Base-by-base conservation (phyloP, 2,797 vertebrate genomes). In the Typhlichthys eigenmanni region DNA sequence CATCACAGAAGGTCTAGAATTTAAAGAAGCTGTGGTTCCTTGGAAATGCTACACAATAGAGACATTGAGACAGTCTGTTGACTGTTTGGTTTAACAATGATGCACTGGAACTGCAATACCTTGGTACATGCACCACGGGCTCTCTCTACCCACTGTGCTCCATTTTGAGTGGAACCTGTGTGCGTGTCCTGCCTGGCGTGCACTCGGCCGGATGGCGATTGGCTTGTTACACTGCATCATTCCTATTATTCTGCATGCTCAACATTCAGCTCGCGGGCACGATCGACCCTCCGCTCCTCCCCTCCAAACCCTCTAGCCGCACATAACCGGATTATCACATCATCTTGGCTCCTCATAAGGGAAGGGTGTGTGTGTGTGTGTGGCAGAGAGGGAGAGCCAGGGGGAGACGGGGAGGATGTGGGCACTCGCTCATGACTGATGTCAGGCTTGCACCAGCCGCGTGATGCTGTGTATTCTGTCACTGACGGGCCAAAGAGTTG, bases 311-410 rank as follows among this genome's bases (percentile, higher is more conserved):
- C 73, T 59, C 68, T 75, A 80, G 67, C 55, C 53, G 64, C 48
- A 81, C 75, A 81, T 85, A 81, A 87, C 70, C 71, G 59, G 78
- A 84, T 88, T 78, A 86, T 68, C 62, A 54, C 72, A 68, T 68
- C 76, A 70, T 77, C 76, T 66, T 68, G 71, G 58, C 47, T 68
- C 63, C 68, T 62, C 19, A 76, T 68, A 66, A 64, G 64, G 63
- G 72, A 66, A 60, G 55, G n/a, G 24, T 71, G 2, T 9, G 58
- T 64, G 13, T 3, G 13, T 2, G 13, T 52, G 16, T 16, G 17
- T 19, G 52, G 10, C 29, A 53, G 24, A n/a, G 58, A 13, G 58
- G 16, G 58, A 13, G 58, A n/a, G 63, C 47, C 62, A 14, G 48
- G 34, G 54, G 75, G 65, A 52, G 17, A 19, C n/a, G 46, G 8